phyloP scores from a whole-genome alignment of 2,113 vertebrate genomes.

The Dendropsophus ebraccatus region DNA sequence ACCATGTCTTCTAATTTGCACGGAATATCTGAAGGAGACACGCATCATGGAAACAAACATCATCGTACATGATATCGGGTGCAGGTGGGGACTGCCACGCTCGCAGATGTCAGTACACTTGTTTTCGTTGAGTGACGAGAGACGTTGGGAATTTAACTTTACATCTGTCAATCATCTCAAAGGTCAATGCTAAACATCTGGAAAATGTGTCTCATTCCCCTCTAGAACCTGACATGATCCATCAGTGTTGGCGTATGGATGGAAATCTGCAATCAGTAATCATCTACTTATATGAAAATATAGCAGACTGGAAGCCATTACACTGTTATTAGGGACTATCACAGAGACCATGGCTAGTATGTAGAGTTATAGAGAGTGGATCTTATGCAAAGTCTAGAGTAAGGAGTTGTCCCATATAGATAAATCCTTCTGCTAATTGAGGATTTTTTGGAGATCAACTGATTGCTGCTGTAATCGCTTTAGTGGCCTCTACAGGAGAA shows the following conservation, averaged over 20 bases:
- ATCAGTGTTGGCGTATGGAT: not conserved
- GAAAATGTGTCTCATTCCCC: not conserved
- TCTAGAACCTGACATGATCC: not conserved
- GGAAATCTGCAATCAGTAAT: not conserved
- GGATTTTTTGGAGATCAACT: not conserved
- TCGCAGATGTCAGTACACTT: not conserved
- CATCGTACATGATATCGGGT: not conserved
- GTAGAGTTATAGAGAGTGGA: not conserved
- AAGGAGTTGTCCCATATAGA: not conserved
- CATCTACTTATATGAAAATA: not conserved
- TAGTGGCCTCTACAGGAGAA: not conserved
- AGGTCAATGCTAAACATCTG: not conserved
- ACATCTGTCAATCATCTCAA: slow-evolving; percentile 6
- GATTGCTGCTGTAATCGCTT: not conserved
- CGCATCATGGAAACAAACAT: not conserved
- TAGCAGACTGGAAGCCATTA: not conserved
- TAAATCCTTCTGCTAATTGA: not conserved
- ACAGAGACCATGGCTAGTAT: too few species aligned
- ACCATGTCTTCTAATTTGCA: slow-evolving; percentile 72
- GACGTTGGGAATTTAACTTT: not conserved
- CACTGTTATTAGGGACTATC: too few species aligned
- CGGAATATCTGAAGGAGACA: slow-evolving; percentile 71
- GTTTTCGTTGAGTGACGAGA: slow-evolving; percentile 16
- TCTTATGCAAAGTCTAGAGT: too few species aligned
- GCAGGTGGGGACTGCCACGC: not conserved